Evolutionary conservation across 2,797 vertebrate species (phyloP), one percentile per base, ranked within the genome.

Genomic region (Poecilia velifera): DNA sequence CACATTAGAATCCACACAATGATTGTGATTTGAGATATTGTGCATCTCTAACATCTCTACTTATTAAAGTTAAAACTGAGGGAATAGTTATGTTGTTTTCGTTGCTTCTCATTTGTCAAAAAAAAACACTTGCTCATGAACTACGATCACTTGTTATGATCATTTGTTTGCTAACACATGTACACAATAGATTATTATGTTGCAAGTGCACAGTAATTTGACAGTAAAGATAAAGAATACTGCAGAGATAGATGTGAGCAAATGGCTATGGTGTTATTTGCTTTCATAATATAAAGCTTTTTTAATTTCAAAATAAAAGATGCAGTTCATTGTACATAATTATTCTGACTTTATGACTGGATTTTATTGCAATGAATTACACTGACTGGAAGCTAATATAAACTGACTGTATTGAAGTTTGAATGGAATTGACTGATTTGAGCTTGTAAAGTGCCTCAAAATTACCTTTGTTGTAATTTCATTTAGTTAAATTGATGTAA

Each of bases 281-380:
- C 41, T 80, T 39, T 22, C 39, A 41, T 80, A 9, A 74, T 4
- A 2, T 3, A 49, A 73, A 53, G 2, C 34, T 36, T 49, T 46
- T 2, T 45, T 20, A 39, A 62, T 76, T 74, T 66, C 13, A n/a
- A 77, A 43, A 74, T 34, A 77, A 71, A 74, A 76, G 22, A 57
- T 51, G 9, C n/a, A 41, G 41, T 43, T n/a, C 22, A 25, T 41
- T n/a, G 66, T 43, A n/a, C 25, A 70, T 70, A 45, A 72, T 18
- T 46, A 22, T 13, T 45, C 43, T 46, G 12, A n/a, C 68, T 28
- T 46, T 13, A 72, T 8, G 43, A 46, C 68, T 46, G 43, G 68
- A 45, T 72, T n/a, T 7, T 46, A 16, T 46, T 45, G 25, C 43
- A 71, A 28, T 28, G 4, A 31, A 45, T 71, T 28, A 28, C 68